Base-by-base conservation (phyloP, 2,888 invertebrate species). In the Chironomus riparius region DNA sequence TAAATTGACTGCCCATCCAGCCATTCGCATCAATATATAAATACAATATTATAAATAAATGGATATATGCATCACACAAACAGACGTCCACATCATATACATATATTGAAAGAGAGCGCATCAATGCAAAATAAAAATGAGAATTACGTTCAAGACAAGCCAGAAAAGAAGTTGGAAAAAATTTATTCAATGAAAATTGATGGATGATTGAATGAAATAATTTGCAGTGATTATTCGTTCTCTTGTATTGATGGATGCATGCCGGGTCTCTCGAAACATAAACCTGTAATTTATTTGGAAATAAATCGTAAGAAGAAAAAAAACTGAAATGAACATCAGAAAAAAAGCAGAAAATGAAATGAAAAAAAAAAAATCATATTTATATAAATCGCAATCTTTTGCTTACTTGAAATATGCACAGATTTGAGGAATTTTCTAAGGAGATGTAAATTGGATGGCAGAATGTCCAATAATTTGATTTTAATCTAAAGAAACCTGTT, bases 201-300 rank as follows among this genome's bases (percentile, higher is more conserved):
- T 70, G 70, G 70, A 70, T 70, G 70, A 70, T 70, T 70, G 70
- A 70, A 70, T 70, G 70, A 48, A 70, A 70, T 70, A 47, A 70
- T 70, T 65, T 70, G 70, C 70, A 48, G 65, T 65, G 65, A 65
- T 65, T 65, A 65, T 65, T 65, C 65, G 65, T 65, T 13, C 21
- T 22, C 21, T 18, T 65, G 22, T 65, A 21, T 65, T 65, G 65
- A 65, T 65, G 65, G 56, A 56, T 56, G 56, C 56, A 56, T 18
- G 56, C 56, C 50, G 38, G 38, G 38, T 22, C n/a, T 62, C 62
- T n/a, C 12, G 13, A 24, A 65, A 24, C 21, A 21, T 24, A 65
- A 65, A 65, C 65, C 65, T 65, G 65, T 65, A 65, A 65, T 65
- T 65, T 65, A 65, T 65, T 21, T 21, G 65, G 21, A 65, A n/a